Evolutionary conservation across 2,113 vertebrate genomes (phyloP).

Genomic region (Siniperca chuatsi): DNA sequence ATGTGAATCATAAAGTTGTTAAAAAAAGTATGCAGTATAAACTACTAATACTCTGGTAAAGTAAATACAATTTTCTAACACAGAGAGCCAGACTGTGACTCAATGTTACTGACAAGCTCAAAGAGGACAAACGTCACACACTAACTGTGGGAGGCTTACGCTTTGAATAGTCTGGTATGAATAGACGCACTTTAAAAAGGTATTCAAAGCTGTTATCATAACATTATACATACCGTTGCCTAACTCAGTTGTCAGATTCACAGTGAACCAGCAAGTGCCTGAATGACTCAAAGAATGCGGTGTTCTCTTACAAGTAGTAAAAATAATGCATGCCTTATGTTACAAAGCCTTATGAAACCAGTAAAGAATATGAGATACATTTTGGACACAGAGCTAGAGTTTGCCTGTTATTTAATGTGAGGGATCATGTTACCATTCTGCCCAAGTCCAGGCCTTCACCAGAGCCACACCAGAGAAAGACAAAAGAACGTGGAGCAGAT

Average conservation of each 20-base stretch:
- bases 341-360: not conserved
- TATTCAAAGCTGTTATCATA: not conserved
- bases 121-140: not conserved
- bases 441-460: constrained; percentile 97
- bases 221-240: not conserved
- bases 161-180: not conserved
- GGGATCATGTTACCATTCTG: constrained; percentile 88
- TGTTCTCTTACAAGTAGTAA: not conserved
- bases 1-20: not conserved
- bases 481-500: constrained; percentile 93
- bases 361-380: not conserved
- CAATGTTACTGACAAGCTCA: not conserved
- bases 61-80: not conserved
- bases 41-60: not conserved
- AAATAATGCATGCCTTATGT: not conserved
- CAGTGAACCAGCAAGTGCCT: not conserved
- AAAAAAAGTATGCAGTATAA: not conserved
- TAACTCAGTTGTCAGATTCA: not conserved
- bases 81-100: not conserved
- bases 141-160: not conserved
- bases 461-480: constrained; percentile 98
- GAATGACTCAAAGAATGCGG: no score
- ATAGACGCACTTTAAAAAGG: not conserved
- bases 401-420: not conserved
- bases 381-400: not conserved